Conservation (phyloP, 2,888 invertebrate species). For the Noctua janthe region DNA sequence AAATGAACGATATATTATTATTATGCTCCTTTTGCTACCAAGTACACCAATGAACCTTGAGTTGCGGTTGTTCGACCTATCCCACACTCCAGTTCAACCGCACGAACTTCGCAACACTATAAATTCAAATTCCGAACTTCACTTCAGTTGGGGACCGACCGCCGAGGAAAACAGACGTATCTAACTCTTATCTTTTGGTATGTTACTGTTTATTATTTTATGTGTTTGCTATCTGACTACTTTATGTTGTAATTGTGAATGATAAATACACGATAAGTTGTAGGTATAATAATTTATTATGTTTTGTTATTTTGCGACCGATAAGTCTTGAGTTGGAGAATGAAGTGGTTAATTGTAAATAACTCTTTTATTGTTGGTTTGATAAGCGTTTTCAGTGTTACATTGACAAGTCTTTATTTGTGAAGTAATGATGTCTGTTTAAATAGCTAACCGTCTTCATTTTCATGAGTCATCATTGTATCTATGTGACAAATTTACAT, state of each 20-base stretch:
- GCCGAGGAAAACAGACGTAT: conserved; percentile 36
- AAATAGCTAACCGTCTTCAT: not conserved
- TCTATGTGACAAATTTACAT: not conserved
- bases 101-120: conserved; percentile 30
- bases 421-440: conserved; percentile 6
- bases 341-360: conserved; percentile 26
- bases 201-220: conserved; percentile 54
- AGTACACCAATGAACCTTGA: conserved; percentile 26
- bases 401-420: not conserved
- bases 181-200: conserved; percentile 40
- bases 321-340: conserved; percentile 40
- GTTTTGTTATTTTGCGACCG: conserved; percentile 17
- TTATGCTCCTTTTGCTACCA: conserved; percentile 4
- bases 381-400: conserved; percentile 36
- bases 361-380: conserved; percentile 37
- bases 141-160: conserved; percentile 52
- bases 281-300: conserved; percentile 4
- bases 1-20: not conserved
- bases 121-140: conserved; percentile 57
- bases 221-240: conserved; percentile 31
- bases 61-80: conserved; percentile 27
- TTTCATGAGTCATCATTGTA: not conserved
- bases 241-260: conserved; percentile 27
- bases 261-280: conserved; percentile 45
- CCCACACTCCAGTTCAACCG: conserved; percentile 3